Conservation (phyloP, 2,888 invertebrate genomes). For the Eulithis testata region DNA sequence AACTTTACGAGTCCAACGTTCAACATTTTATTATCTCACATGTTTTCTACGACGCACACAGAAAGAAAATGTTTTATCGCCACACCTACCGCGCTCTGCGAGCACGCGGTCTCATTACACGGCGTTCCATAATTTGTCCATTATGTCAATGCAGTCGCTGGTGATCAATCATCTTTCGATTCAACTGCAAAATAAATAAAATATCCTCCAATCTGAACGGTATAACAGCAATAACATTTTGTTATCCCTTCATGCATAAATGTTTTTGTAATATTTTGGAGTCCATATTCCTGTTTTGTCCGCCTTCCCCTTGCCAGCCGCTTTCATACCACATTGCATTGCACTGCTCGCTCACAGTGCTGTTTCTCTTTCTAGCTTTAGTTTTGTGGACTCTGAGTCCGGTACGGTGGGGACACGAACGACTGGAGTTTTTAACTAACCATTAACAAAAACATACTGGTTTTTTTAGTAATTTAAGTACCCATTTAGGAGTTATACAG, state of each 20-base stretch:
- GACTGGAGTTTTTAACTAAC: constrained; percentile 20
- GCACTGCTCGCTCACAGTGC: constrained; percentile 51
- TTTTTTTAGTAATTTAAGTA: not conserved
- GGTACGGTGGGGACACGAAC: constrained; percentile 19
- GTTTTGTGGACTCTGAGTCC: constrained; percentile 25
- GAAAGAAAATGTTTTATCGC: constrained; percentile 62
- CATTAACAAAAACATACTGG: constrained; percentile 9
- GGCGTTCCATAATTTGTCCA: constrained; percentile 66
- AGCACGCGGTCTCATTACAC: constrained; percentile 57
- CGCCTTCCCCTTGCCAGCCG: constrained; percentile 48
- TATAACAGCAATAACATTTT: constrained; percentile 70
- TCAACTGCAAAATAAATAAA: constrained; percentile 59
- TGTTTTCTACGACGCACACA: constrained; percentile 70
- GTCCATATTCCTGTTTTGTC: constrained; percentile 62
- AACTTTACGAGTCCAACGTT: constrained; percentile 79
- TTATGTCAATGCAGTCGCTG: constrained; percentile 53
- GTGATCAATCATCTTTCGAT: constrained; percentile 59
- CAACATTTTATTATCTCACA: constrained; percentile 80
- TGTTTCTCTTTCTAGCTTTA: constrained; percentile 63
- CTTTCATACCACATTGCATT: constrained; percentile 56
- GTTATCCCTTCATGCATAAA: constrained; percentile 81
- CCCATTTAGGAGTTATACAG: not conserved
- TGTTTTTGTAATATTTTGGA: constrained; percentile 79
- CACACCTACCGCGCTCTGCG: constrained; percentile 52
- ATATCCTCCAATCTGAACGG: constrained; percentile 66